These are phyloP conservation scores for Platyscapa corneri DNA, from an alignment of 1,140 invertebrate genomes.

Conservation along the genomic window DNA sequence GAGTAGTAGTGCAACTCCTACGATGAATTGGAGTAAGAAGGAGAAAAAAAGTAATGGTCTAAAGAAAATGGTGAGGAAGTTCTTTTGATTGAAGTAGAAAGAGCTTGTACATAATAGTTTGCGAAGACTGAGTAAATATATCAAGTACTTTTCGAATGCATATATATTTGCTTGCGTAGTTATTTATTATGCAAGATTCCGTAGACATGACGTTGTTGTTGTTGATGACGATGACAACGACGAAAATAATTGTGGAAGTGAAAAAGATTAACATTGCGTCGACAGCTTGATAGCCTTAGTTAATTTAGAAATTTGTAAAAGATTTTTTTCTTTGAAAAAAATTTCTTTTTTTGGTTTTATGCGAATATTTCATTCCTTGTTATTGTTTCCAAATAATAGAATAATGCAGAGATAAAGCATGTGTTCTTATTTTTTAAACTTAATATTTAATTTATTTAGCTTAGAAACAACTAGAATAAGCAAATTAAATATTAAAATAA, in stretches of 20 bases:
- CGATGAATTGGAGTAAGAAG: conserved; percentile 64
- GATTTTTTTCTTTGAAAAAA: conserved; percentile 7
- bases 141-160: conserved; percentile 41
- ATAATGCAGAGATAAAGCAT: not conserved
- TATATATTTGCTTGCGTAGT: conserved; percentile 43
- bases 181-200: conserved; percentile 11
- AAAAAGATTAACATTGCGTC: not conserved
- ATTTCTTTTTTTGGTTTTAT: conserved; percentile 22
- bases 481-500: not conserved
- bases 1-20: conserved; percentile 67
- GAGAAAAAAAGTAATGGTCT: conserved; percentile 75
- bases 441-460: conserved; percentile 22
- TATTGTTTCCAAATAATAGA: not conserved
- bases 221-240: not conserved
- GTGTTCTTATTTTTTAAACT: not conserved
- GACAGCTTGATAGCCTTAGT: not conserved
- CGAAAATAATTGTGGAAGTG: conserved; percentile 8
- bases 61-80: conserved; percentile 80
- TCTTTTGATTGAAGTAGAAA: conserved; percentile 76
- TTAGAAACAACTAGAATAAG: not conserved
- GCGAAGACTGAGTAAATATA: conserved; percentile 45
- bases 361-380: not conserved
- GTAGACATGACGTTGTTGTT: conserved; percentile 10
- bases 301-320: not conserved
- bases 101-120: conserved; percentile 40